These are phyloP conservation scores for Pemphigus obesinymphae DNA, from an alignment of 1,140 invertebrate genomes.

Conservation along the genomic window DNA sequence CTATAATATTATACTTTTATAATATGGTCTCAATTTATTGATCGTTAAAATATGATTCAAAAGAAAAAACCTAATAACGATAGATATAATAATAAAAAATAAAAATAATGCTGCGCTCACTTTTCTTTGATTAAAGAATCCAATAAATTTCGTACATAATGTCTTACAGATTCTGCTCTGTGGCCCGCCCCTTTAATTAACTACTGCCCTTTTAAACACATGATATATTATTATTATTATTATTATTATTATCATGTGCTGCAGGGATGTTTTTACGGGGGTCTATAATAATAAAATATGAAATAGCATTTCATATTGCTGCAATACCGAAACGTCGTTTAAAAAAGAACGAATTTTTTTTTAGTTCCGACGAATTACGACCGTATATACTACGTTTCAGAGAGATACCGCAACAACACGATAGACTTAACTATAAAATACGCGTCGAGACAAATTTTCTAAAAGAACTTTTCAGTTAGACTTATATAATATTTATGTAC, in stretches of 20 bases:
- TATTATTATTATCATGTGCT: neutral
- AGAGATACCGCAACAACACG: neutral
- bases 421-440: neutral
- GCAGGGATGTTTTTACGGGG: constrained; percentile 5
- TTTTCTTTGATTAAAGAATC: neutral
- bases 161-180: neutral
- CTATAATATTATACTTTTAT: too few relatives aligned
- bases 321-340: neutral
- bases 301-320: neutral
- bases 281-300: neutral
- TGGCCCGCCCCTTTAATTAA: neutral
- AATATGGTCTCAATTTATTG: neutral
- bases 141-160: neutral
- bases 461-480: neutral
- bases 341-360: neutral
- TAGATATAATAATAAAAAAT: neutral
- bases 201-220: neutral
- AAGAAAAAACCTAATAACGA: too few relatives aligned
- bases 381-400: neutral
- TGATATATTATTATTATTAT: neutral
- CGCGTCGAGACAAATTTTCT: neutral
- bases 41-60: neutral
- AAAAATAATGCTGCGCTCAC: neutral
- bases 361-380: neutral
- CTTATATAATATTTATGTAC: too few relatives aligned